Base-by-base conservation (phyloP, 2,888 invertebrate genomes). In the Drosophila setosimentum region DNA sequence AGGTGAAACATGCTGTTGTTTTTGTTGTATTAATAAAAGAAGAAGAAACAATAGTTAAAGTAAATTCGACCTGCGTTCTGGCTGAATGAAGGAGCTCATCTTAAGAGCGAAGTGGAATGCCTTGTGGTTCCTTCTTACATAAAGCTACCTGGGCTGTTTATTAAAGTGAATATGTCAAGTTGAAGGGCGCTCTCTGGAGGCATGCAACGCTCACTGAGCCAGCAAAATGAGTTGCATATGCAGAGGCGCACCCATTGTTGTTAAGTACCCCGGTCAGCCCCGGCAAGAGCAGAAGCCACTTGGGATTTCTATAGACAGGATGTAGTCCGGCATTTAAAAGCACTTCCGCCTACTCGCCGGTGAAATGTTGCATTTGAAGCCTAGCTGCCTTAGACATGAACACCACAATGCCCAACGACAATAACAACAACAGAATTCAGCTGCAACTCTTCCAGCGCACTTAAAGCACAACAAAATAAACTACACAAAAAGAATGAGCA, bases 341-440 rank as follows among this genome's bases (percentile, higher is more conserved):
- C 77, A 73, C 79, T 88, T 85, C 85, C 87, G 89, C 86, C 88
- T 89, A 71, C 86, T 85, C 87, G 78, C 86, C 86, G 83, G 90
- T 73, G 74, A 87, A 87, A 87, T 89, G 90, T 88, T 89, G 90
- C 86, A 87, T 89, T 89, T 77, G 78, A 74, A 74, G 87, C 69
- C 54, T 60, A 60, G 64, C 68, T 84, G 78, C 74, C 72, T 73
- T 79, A 84, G 79, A 76, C 89, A 77, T 74, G 73, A 73, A 87
- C 58, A 82, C 79, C 58, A 79, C 78, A 80, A 87, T 72, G 71
- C 71, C 80, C 57, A 67, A 51, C 35, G 35, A 33, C 50, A 80
- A 45, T 29, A 64, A n/a, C 40, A 57, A 49, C 54, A 72, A 68
- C 18, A 35, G 18, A 18, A 40, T 45, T 55, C 40, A 24, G 29